phyloP scores from a whole-genome alignment of 2,888 invertebrate genomes.

The Habroteleia sp. region DNA sequence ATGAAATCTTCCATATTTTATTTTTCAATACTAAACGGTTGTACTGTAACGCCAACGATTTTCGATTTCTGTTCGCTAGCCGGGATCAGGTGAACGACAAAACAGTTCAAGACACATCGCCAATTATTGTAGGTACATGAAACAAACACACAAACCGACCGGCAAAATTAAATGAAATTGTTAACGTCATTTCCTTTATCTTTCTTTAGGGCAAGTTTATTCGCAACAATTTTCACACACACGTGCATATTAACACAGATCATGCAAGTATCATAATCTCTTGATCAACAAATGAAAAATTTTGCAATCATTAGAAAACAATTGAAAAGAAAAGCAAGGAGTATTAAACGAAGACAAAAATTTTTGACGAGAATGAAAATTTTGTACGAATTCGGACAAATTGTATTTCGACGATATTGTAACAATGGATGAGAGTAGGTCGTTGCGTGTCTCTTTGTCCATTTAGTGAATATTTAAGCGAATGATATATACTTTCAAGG shows the following conservation, averaged over 20 bases:
- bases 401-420: constrained; percentile 26
- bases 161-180: constrained; percentile 24
- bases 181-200: constrained; percentile 26
- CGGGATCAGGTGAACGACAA: constrained; percentile 72
- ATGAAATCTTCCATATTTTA: too few species aligned
- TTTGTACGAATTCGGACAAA: constrained; percentile 15
- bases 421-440: neutral
- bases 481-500: constrained; percentile 48
- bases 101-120: constrained; percentile 76
- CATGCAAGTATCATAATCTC: constrained; percentile 23
- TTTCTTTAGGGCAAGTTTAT: constrained; percentile 25
- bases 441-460: constrained; percentile 54
- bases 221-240: constrained; percentile 11
- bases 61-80: constrained; percentile 65
- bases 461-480: constrained; percentile 46
- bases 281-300: constrained; percentile 8
- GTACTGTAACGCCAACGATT: neutral
- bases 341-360: constrained; percentile 32
- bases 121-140: constrained; percentile 74
- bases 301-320: constrained; percentile 11
- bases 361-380: constrained; percentile 20
- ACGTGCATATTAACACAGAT: constrained; percentile 9
- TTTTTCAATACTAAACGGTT: neutral
- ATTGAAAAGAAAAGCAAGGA: constrained; percentile 13
- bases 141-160: constrained; percentile 64